These are phyloP conservation scores for Sylvia atricapilla DNA, from an alignment of 2,113 vertebrate genomes.

Conservation along the genomic window DNA sequence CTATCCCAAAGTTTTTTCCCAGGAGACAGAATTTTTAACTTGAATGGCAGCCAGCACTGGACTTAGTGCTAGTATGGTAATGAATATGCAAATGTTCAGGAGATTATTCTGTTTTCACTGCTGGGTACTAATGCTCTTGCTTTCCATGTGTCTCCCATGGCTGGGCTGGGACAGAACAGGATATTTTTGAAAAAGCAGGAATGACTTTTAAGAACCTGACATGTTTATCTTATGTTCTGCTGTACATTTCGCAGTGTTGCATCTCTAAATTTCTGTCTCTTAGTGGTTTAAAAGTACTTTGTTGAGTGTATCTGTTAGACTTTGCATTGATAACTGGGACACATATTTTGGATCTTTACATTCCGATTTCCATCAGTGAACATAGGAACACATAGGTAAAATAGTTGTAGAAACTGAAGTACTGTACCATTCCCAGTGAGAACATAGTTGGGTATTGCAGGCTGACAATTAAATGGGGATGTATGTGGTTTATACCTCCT, in stretches of 20 bases:
- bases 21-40: background rate
- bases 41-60: background rate
- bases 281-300: background rate
- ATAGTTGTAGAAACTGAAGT: background rate
- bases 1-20: background rate
- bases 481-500: background rate
- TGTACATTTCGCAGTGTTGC: background rate
- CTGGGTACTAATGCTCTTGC: background rate
- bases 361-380: background rate
- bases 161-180: background rate
- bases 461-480: background rate
- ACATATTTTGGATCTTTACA: background rate
- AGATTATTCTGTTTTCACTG: background rate
- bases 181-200: background rate
- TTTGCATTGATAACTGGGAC: background rate
- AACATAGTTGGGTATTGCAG: background rate
- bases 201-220: background rate
- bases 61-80: background rate
- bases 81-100: background rate
- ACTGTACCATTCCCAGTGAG: background rate
- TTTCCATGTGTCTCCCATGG: background rate
- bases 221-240: background rate
- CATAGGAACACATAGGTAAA: background rate
- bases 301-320: background rate
- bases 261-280: background rate